A percentile compares a stretch with the other conserved stretches of the same genome.
These are phyloP conservation scores for Phycodurus eques DNA, from an alignment of 2,113 vertebrate genomes.

Conservation along the genomic window DNA sequence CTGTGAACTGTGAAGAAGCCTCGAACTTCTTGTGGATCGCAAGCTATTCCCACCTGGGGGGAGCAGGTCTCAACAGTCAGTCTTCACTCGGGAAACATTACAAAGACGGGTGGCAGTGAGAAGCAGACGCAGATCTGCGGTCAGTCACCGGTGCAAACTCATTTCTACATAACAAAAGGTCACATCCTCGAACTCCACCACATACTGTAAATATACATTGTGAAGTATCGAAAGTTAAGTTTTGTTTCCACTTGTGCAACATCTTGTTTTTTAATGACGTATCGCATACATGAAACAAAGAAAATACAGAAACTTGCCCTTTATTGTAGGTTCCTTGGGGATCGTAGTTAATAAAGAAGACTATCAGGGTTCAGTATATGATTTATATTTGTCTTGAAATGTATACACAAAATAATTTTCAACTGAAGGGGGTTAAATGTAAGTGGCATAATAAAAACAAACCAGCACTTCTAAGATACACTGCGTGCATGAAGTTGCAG, in stretches of 20 bases:
- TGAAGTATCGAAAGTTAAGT: neutral
- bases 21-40: slow-evolving; percentile 35
- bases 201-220: neutral
- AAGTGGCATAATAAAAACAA: no score
- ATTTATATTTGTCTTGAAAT: no score
- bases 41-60: slow-evolving; percentile 15
- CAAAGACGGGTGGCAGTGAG: slow-evolving; percentile 13
- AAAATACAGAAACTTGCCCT: neutral
- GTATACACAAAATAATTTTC: no score
- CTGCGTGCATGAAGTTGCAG: no score
- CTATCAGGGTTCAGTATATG: no score
- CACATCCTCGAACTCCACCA: neutral
- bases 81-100: slow-evolving; percentile 22
- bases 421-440: no score
- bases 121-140: slow-evolving; percentile 11
- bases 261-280: neutral
- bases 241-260: neutral
- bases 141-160: neutral
- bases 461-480: no score
- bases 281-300: neutral
- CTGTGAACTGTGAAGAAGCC: no score
- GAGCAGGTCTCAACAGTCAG: slow-evolving; percentile 31
- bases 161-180: neutral
- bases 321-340: neutral
- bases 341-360: neutral